Percentiles rank a stretch among this genome's conserved stretches.
These are phyloP conservation scores for Agriotes lineatus DNA, from an alignment of 2,888 invertebrate genomes.

Conservation along the genomic window DNA sequence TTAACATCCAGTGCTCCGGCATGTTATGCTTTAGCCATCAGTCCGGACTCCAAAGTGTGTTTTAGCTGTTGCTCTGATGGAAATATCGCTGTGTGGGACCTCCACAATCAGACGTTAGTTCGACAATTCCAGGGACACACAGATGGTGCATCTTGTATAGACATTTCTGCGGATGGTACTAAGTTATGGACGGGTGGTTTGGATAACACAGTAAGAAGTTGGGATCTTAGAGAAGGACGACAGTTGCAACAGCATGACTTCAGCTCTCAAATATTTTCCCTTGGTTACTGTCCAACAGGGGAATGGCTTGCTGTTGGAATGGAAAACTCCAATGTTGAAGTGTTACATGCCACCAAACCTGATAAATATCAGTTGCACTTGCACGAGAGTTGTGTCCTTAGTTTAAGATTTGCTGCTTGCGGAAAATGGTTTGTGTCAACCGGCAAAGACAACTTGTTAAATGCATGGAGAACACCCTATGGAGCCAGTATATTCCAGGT, in stretches of 20 bases:
- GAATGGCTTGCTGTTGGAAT: conserved; percentile 97
- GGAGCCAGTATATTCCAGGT: conserved; percentile 97
- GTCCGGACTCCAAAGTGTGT: conserved; percentile 95
- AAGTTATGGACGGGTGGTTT: conserved; percentile 96
- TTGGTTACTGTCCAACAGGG: conserved; percentile 95
- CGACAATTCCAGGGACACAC: conserved; percentile 93
- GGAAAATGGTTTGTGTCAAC: conserved; percentile 98
- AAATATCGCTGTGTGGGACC: conserved; percentile 97
- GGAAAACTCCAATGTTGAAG: conserved; percentile 97
- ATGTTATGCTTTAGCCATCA: conserved; percentile 97
- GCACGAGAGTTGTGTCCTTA: conserved; percentile 95
- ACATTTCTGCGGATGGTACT: conserved; percentile 93
- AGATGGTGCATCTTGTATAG: conserved; percentile 96
- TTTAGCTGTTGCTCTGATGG: conserved; percentile 98
- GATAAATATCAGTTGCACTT: conserved; percentile 96
- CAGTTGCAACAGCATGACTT: conserved; percentile 95
- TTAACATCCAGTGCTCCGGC: conserved; percentile 95
- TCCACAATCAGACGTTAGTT: conserved; percentile 93
- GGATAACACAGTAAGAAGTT: conserved; percentile 91
- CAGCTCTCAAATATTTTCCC: conserved; percentile 92
- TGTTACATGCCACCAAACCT: conserved; percentile 88
- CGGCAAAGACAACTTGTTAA: conserved; percentile 93
- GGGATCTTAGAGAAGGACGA: conserved; percentile 93
- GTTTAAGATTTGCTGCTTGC: conserved; percentile 91
- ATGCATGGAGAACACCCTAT: conserved; percentile 96